Base-by-base conservation (phyloP, 2,113 vertebrate genomes). In the Leptobrachium ailaonicum region DNA sequence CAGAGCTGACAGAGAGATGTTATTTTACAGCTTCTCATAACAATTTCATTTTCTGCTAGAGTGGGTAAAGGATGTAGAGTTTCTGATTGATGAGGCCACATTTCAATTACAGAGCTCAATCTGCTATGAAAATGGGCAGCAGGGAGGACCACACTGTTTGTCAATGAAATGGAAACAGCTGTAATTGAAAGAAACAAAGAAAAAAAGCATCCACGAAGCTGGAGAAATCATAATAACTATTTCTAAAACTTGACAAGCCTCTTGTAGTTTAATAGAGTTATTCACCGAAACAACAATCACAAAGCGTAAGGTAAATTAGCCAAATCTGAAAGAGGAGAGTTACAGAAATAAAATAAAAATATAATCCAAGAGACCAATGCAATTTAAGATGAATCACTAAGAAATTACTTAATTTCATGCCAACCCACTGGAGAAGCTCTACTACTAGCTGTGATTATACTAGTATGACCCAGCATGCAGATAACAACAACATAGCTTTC, bases 11-110 rank as follows among this genome's bases (percentile, higher is more conserved):
- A 12, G 14, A 41, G 41, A 45, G 63, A 50, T 13, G 71, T 60
- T 73, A 73, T 73, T 80, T 74, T 68, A 68, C 63, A 10, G 71
- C 78, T 45, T 56, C 68, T 54, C 63, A 67, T 80, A 66, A 80
- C 78, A 74, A 80, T 45, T 80, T 80, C 62, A 80, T 80, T 80
- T 80, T 80, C 78, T 80, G 78, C 63, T 74, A 80, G 70, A 60
- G 7, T 63, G 42, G 20, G 14, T 67, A 80, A 73, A 60, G 50
- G 78, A 80, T 60, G 66, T 60, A 13, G 20, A 58, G 63, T 41
- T 67, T 12, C 54, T 80, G 78, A 80, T 80, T 67, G 71, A 80
- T 80, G 78, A 74, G 71, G 42, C 63, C n/a, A 44, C 4, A 72
- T 66, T 80, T 80, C 78, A 73, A 74, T 80, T 74, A 74, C 78